Evolutionary conservation across 2,888 invertebrate species (phyloP), one percentile per base, ranked within the genome.

Genomic region (Synergus itoensis): DNA sequence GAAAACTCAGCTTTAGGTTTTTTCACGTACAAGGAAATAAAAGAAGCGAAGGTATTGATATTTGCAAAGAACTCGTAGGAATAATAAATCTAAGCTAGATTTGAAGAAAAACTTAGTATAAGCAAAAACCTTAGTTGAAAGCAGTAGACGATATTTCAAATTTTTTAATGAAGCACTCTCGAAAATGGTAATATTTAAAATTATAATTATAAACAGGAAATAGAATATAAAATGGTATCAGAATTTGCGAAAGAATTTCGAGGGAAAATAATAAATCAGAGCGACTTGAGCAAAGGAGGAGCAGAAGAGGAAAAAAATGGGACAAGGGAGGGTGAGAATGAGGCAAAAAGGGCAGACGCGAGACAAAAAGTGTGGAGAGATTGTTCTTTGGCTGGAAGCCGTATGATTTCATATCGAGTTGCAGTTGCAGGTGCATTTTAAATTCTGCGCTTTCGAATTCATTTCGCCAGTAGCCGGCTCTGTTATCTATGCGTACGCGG

Each of bases 391-490:
- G 5, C 36, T 73, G 67, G 21, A 36, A 69, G 69, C 48, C 53
- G 28, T n/a, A 53, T 48, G 48, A 69, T 69, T 53, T 48, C 45
- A 43, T 53, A 73, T 73, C 28, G 36, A 36, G 28, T 8, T 73
- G 28, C 53, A 73, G 16, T n/a, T 21, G n/a, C 9, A 36, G 53
- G 11, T 73, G 53, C 80, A 81, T 84, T 86, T 86, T 80, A 85
- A 86, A 86, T 86, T 85, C 84, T 84, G 80, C 77, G 82, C 86
- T 84, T 86, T 86, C 87, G 84, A 87, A 86, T 86, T 87, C 86
- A 87, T 84, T 87, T 86, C 81, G 83, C 78, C 81, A 82, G 80
- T 83, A 80, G 82, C 85, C 86, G 77, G 81, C 48, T 81, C 83
- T 82, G 86, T 86, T 87, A 86, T 87, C 87, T 86, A 80, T 83